Percentiles rank a stretch among this genome's conserved stretches.
Conservation (phyloP, 1,140 invertebrate species). For the Neodiprion virginianus region DNA sequence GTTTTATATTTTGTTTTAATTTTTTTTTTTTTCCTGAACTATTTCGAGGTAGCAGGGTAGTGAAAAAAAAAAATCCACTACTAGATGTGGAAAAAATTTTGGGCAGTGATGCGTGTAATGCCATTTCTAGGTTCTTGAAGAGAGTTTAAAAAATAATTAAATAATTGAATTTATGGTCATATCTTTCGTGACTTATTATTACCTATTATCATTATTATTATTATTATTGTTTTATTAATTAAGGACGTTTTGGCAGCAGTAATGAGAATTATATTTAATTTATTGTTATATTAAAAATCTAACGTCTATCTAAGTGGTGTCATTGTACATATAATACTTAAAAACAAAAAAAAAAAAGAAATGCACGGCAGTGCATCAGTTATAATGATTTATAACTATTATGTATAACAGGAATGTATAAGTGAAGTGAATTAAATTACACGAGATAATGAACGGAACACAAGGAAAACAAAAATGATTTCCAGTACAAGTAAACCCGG, state of each 20-base stretch:
- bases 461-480: not conserved
- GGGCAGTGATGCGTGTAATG: conserved; percentile 28
- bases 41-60: conserved; percentile 45
- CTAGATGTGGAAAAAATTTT: conserved; percentile 30
- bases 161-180: conserved; percentile 42
- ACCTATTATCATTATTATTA: conserved; percentile 28
- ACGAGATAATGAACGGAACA: not conserved
- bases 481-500: not conserved
- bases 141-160: conserved; percentile 20
- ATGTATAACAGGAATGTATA: conserved; percentile 22
- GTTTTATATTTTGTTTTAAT: not conserved
- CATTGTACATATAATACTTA: conserved; percentile 59
- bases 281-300: conserved; percentile 47
- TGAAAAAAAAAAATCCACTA: conserved; percentile 22
- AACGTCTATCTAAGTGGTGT: conserved; percentile 52
- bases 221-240: conserved; percentile 20
- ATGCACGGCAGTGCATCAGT: not conserved
- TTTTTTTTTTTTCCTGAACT: conserved; percentile 11
- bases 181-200: conserved; percentile 33
- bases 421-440: not conserved
- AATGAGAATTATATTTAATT: conserved; percentile 50
- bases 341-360: conserved; percentile 29
- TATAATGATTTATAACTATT: conserved; percentile 17
- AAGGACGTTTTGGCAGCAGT: conserved; percentile 27
- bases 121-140: conserved; percentile 42